phyloP scores from a whole-genome alignment of 2,797 vertebrate species.

The Fratercula arctica region DNA sequence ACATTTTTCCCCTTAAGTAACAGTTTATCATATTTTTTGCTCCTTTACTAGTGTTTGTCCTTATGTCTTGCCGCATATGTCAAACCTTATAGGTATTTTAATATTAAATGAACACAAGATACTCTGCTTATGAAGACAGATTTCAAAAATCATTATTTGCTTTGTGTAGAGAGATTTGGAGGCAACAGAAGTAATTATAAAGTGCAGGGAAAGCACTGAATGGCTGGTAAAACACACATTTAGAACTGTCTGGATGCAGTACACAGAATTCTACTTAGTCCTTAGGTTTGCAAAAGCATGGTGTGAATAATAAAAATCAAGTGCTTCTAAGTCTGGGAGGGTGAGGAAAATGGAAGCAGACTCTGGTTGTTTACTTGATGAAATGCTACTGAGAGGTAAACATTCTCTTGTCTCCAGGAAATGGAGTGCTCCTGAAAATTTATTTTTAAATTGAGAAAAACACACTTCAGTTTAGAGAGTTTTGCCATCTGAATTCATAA shows the following conservation, averaged over 20 bases:
- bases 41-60: neutral
- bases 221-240: neutral
- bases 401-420: neutral
- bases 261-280: conserved; percentile 1
- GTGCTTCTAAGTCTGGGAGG: neutral
- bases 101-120: conserved; percentile 17
- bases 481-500: neutral
- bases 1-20: neutral
- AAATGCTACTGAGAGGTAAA: neutral
- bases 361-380: neutral
- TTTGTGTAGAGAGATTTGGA: conserved; percentile 14
- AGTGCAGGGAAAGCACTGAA: neutral
- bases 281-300: neutral
- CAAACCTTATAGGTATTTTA: conserved; percentile 28
- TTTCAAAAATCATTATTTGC: conserved; percentile 8
- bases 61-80: neutral
- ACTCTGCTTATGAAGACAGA: conserved; percentile 5
- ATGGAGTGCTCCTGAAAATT: neutral
- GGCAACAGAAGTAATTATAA: conserved; percentile 44
- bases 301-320: conserved; percentile 48
- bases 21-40: neutral
- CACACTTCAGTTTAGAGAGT: neutral
- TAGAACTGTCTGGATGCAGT: neutral
- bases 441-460: neutral
- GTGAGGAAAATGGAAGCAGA: neutral